A percentile compares a stretch with the other conserved stretches of the same genome.
phyloP scores from a whole-genome alignment of 2,797 vertebrate genomes.

The Falco novaeseelandiae region DNA sequence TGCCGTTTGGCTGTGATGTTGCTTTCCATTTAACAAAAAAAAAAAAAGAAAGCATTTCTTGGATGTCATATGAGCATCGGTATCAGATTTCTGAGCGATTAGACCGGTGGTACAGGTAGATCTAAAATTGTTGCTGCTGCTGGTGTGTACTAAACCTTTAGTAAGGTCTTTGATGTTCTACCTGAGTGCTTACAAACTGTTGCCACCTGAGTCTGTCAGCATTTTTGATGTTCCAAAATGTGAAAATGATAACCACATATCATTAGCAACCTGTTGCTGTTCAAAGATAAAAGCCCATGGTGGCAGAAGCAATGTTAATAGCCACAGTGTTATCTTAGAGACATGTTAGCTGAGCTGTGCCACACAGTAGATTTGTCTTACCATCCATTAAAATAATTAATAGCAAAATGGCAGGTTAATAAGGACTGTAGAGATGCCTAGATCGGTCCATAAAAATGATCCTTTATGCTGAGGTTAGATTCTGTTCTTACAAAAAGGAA shows the following conservation, averaged over 20 bases:
- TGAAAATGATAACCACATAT: slow-evolving; percentile 35
- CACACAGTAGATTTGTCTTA: not conserved
- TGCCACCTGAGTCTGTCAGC: slow-evolving; percentile 47
- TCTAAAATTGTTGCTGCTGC: slow-evolving; percentile 36
- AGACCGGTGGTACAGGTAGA: not conserved
- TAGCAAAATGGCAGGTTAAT: not conserved
- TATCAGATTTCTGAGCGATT: slow-evolving; percentile 47
- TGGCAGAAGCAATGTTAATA: not conserved
- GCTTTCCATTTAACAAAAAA: slow-evolving; percentile 41
- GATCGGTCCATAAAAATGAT: not conserved
- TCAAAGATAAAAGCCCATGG: slow-evolving; percentile 21
- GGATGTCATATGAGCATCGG: slow-evolving; percentile 39
- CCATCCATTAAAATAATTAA: slow-evolving; percentile 11
- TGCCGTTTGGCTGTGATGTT: slow-evolving; percentile 54
- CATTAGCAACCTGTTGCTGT: slow-evolving; percentile 49
- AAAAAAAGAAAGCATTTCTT: slow-evolving; percentile 4
- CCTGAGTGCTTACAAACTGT: slow-evolving; percentile 62
- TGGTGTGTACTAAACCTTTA: slow-evolving; percentile 24
- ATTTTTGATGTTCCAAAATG: slow-evolving; percentile 61
- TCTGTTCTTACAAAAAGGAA: not conserved
- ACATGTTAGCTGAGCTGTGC: not conserved
- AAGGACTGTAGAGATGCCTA: not conserved
- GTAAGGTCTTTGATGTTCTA: slow-evolving; percentile 53
- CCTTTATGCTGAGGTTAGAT: not conserved
- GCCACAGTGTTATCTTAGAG: not conserved